Evolutionary conservation across 2,888 invertebrate species (phyloP), one percentile per base, ranked within the genome.

Genomic region (Drosophila anomalipes): DNA sequence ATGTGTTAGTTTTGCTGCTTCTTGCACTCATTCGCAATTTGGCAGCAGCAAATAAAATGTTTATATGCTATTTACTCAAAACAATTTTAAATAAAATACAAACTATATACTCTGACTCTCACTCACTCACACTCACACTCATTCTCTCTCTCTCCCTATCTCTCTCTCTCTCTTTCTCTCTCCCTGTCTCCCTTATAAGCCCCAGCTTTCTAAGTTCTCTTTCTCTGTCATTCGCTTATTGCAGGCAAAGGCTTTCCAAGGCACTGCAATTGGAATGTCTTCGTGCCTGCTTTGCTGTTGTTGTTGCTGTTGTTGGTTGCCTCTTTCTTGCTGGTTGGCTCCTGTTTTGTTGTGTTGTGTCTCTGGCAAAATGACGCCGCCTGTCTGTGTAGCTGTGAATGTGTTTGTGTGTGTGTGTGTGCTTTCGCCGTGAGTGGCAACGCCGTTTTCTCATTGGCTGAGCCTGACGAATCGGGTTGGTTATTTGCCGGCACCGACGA

Each of bases 1-100:
- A 1, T 53, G 2, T 54, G 33, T 26, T 37, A 16, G 32, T 16
- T 26, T 37, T 56, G 37, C 32, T 70, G 52, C 26, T 65, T 62
- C 66, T 60, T 64, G 56, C 60, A 65, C 70, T 79, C 73, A 72
- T 75, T 75, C 77, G 77, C 68, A 78, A 75, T 68, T 85, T 85
- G 82, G 89, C 84, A 86, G 86, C 79, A 84, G 86, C 86, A 88
- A 88, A 88, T 88, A 88, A 88, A 89, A 88, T 88, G 87, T 88
- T 88, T 88, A 86, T 88, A 84, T 88, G 87, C 90, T 87, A 89
- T 89, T 89, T 89, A 88, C 87, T 58, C 86, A 88, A 87, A 88
- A 88, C 90, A 88, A 88, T 88, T 89, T 88, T 88, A 88, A 87
- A 87, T 89, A 88, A 87, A 87, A 88, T 89, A 87, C 82, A 89